A percentile compares a stretch with the other conserved stretches of the same genome.
Conservation (phyloP, 2,888 invertebrate genomes). For the Ferrisia virgata region DNA sequence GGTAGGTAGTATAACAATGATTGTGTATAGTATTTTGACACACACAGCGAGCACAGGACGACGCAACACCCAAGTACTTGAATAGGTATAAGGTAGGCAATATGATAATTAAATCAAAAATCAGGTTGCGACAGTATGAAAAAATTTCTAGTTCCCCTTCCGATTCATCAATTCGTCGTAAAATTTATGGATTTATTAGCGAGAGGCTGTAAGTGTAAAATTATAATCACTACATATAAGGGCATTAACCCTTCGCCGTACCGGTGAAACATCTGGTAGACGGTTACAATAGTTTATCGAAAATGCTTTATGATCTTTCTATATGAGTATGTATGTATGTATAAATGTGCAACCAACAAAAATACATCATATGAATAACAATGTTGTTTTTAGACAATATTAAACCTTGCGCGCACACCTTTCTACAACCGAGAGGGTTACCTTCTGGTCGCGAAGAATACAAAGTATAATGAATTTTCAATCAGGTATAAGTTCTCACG, state of each 20-base stretch:
- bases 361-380: constrained; percentile 33
- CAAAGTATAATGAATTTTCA: constrained; percentile 32
- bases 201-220: constrained; percentile 29
- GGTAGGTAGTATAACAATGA: too few species aligned
- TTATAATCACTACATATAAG: constrained; percentile 16
- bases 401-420: constrained; percentile 30
- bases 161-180: background rate
- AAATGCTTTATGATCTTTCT: constrained; percentile 25
- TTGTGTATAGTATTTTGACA: background rate
- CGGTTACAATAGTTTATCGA: constrained; percentile 31
- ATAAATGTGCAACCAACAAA: constrained; percentile 27
- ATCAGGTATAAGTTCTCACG: constrained; percentile 31
- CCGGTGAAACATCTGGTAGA: constrained; percentile 23
- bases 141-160: background rate
- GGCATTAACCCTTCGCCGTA: constrained; percentile 28
- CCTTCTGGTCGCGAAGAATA: constrained; percentile 21
- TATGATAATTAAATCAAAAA: constrained; percentile 20
- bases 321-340: too few species aligned
- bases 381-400: constrained; percentile 33
- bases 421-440: constrained; percentile 23
- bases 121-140: background rate
- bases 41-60: background rate
- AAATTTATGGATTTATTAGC: constrained; percentile 31
- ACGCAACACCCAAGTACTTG: background rate
- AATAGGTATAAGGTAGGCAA: background rate